Percentiles rank a stretch among this genome's conserved stretches.
phyloP scores from a whole-genome alignment of 2,797 vertebrate genomes.

The Acestrorhynchus altus region DNA sequence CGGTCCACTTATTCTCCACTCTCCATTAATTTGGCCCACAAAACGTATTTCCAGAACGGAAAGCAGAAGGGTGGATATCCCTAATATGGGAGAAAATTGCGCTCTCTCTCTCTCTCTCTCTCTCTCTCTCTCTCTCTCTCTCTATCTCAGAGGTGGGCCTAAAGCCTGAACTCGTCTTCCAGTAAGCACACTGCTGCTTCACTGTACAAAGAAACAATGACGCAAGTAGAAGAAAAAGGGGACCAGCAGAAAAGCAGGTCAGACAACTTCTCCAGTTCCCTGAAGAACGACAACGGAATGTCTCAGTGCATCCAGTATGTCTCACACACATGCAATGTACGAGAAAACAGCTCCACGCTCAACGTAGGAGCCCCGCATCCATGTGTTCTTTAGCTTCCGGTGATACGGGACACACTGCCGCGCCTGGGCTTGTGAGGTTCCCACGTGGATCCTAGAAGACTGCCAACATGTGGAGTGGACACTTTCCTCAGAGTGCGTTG shows the following conservation, averaged over 20 bases:
- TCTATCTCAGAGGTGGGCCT: slow-evolving; percentile 1
- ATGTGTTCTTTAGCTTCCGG: no score
- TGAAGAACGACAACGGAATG: neutral
- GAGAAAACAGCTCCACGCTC: no score
- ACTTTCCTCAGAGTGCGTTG: no score
- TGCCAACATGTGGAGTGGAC: no score
- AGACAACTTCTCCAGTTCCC: no score
- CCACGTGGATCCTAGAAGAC: no score
- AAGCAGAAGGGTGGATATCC: neutral
- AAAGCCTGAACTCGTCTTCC: neutral
- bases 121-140: neutral
- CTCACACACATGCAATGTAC: no score
- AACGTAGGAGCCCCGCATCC: no score
- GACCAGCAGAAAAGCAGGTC: no score
- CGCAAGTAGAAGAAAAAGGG: neutral
- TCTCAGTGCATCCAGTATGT: neutral
- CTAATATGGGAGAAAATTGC: neutral
- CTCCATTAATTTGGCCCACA: slow-evolving; percentile 4
- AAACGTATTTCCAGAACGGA: neutral
- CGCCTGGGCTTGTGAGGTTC: no score
- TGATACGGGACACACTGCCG: no score
- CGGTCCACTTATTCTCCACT: neutral
- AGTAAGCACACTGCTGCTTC: neutral
- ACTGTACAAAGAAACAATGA: neutral
- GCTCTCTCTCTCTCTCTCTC: slow-evolving; percentile 7